phyloP scores from a whole-genome alignment of 2,113 vertebrate genomes.

The Gymnogyps californianus region DNA sequence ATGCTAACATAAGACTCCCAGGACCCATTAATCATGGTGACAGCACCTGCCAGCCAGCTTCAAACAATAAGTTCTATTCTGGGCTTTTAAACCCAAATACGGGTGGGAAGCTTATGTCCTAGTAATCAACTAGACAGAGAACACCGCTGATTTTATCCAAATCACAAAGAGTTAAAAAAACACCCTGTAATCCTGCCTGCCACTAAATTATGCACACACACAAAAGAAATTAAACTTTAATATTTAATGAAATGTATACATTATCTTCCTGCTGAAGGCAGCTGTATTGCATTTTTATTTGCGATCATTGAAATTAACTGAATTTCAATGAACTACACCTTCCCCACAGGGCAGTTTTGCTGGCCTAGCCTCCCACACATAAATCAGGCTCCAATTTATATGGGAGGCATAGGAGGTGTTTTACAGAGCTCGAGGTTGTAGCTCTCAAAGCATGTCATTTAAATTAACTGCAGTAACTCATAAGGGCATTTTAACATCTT shows the following conservation, averaged over 20 bases:
- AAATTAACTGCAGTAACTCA: conserved; percentile 62
- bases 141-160: not conserved
- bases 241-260: conserved; percentile 87
- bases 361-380: conserved; percentile 67
- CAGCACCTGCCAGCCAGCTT: not conserved
- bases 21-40: not conserved
- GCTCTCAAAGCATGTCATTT: conserved; percentile 10
- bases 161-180: not conserved
- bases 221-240: conserved; percentile 82
- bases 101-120: not conserved
- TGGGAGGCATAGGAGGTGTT: conserved; percentile 48
- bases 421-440: conserved; percentile 48
- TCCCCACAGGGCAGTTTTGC: conserved; percentile 70
- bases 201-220: conserved; percentile 46
- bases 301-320: too few relatives aligned
- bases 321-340: conserved; percentile 74
- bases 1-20: not conserved
- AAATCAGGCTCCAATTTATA: conserved; percentile 77
- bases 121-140: not conserved
- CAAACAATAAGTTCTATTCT: not conserved
- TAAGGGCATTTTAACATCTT: conserved; percentile 55
- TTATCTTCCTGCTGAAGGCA: conserved; percentile 81
- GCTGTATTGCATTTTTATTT: conserved; percentile 78
- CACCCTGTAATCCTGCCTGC: not conserved
- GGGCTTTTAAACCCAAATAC: not conserved